Percentiles rank a stretch among this genome's conserved stretches.
phyloP scores from a whole-genome alignment of 1,140 invertebrate genomes.

The Drosophila persimilis region DNA sequence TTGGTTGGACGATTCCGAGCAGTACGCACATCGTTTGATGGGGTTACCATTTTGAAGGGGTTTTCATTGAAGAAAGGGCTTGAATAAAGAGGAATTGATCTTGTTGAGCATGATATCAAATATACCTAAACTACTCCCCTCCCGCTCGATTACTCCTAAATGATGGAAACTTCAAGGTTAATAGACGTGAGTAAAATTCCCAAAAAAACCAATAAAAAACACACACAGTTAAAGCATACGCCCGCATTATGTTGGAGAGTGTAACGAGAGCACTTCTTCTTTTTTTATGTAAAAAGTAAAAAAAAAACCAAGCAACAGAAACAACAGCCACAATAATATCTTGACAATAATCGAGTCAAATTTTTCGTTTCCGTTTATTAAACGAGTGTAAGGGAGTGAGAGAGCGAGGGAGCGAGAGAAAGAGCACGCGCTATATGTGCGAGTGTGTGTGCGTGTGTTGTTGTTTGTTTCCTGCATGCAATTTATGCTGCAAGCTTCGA shows the following conservation, averaged over 20 bases:
- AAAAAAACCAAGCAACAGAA: conserved; percentile 47
- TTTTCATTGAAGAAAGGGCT: conserved; percentile 5
- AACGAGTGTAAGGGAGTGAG: conserved; percentile 40
- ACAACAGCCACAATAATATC: conserved; percentile 50
- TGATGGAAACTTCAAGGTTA: conserved; percentile 48
- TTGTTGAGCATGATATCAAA: no score
- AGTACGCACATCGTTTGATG: conserved; percentile 55
- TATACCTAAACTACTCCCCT: background rate
- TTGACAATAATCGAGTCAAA: conserved; percentile 81
- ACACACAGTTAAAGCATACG: conserved; percentile 18
- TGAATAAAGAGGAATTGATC: no score
- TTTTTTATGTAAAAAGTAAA: conserved; percentile 38
- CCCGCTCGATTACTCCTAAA: background rate
- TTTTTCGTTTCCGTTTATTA: conserved; percentile 81
- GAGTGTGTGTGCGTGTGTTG: conserved; percentile 31
- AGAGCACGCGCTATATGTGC: background rate
- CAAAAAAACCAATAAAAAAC: conserved; percentile 16
- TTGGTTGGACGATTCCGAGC: conserved; percentile 54
- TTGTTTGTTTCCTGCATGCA: conserved; percentile 66
- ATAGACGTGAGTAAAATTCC: conserved; percentile 62
- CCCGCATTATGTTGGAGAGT: conserved; percentile 55
- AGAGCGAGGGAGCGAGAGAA: conserved; percentile 11
- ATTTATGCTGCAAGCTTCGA: conserved; percentile 69
- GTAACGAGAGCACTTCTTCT: conserved; percentile 21
- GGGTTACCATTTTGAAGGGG: background rate